A percentile compares a stretch with the other conserved stretches of the same genome.
Evolutionary conservation across 2,888 invertebrate genomes (phyloP).

Genomic region (Chesias legatella): DNA sequence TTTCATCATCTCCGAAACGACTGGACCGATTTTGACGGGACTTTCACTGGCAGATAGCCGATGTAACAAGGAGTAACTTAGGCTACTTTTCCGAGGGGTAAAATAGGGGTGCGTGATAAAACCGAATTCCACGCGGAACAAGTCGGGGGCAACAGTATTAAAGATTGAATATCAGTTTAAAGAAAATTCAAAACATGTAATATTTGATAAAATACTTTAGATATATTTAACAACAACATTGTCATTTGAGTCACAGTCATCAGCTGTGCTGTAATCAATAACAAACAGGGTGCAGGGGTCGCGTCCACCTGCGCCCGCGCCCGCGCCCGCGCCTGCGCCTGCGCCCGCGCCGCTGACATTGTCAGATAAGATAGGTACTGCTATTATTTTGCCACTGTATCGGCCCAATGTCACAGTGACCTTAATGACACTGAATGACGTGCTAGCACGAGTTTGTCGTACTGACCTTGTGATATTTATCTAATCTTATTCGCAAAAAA

Average conservation of each 20-base stretch:
- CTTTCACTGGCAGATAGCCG: too few relatives aligned
- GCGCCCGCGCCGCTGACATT: constrained; percentile 75
- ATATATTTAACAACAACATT: too few relatives aligned
- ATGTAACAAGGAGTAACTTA: too few relatives aligned
- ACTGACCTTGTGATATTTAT: constrained; percentile 76
- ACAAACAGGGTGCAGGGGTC: constrained; percentile 57
- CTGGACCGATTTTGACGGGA: too few relatives aligned
- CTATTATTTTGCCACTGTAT: constrained; percentile 77
- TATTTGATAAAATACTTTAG: too few relatives aligned
- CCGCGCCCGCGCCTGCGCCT: constrained; percentile 69
- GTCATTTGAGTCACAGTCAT: not conserved
- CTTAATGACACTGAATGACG: constrained; percentile 77
- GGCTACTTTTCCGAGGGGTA: too few relatives aligned
- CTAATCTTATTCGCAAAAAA: constrained; percentile 76
- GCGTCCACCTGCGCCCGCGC: constrained; percentile 72
- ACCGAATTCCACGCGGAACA: too few relatives aligned
- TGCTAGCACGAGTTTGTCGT: constrained; percentile 58
- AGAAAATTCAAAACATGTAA: too few relatives aligned
- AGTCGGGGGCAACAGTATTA: too few relatives aligned
- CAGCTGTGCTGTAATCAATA: constrained; percentile 10
- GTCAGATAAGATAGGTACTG: constrained; percentile 71
- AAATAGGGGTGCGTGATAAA: too few relatives aligned
- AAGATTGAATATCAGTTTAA: too few relatives aligned
- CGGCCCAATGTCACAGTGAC: constrained; percentile 78
- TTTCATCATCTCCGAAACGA: too few relatives aligned